phyloP scores from a whole-genome alignment of 2,888 invertebrate species.

The Bellardia pandia region DNA sequence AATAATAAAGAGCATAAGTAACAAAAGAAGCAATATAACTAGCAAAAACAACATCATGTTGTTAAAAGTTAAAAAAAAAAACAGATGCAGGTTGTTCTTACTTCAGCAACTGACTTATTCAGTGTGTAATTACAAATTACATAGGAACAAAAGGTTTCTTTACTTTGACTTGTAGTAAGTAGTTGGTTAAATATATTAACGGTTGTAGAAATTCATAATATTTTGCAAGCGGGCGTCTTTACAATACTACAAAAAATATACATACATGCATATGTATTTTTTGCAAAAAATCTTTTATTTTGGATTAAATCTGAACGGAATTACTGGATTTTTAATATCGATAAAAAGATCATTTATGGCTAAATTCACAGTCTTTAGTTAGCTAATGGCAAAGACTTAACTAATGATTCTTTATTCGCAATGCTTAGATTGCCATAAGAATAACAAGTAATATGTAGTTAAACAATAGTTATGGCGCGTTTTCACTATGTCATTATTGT shows the following conservation, averaged over 20 bases:
- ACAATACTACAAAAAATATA: background rate
- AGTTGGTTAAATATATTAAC: background rate
- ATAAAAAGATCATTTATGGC: no score
- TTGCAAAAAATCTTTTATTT: no score
- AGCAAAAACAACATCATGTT: background rate
- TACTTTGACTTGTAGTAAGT: background rate
- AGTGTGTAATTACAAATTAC: conserved; percentile 16
- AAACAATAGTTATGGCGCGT: no score
- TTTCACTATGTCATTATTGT: no score
- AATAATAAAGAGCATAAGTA: background rate
- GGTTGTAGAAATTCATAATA: conserved; percentile 29
- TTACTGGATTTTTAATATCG: no score
- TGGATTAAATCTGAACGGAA: no score
- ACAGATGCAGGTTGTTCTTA: conserved; percentile 31
- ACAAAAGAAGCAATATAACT: background rate
- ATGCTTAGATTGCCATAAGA: no score
- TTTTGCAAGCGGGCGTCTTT: conserved; percentile 12
- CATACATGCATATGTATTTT: no score
- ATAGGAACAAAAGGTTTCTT: conserved; percentile 11
- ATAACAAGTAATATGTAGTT: no score
- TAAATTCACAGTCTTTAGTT: no score
- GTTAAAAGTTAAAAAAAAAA: conserved; percentile 5
- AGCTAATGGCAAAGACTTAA: no score
- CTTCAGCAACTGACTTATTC: background rate
- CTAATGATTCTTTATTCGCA: no score